Percentiles rank a stretch among this genome's conserved stretches.
Conservation (phyloP, 2,113 vertebrate species). For the Gallinago paraguaiae region DNA sequence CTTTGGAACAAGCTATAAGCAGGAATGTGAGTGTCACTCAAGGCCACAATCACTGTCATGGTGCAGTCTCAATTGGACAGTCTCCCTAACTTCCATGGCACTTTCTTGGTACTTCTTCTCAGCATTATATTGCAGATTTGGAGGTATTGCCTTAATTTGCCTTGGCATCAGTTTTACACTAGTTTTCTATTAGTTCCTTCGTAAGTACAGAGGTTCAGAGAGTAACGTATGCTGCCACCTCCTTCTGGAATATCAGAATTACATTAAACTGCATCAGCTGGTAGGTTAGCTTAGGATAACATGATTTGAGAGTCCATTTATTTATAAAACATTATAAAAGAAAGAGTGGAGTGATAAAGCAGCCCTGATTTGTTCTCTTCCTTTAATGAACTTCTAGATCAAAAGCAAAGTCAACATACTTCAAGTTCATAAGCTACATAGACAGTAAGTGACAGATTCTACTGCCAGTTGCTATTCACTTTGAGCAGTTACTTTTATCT, state of each 20-base stretch:
- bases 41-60: neutral
- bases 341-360: constrained; percentile 32
- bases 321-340: constrained; percentile 60
- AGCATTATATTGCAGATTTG: neutral
- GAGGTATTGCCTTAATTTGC: neutral
- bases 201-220: neutral
- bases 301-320: constrained; percentile 32
- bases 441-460: constrained; percentile 19
- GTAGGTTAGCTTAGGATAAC: neutral
- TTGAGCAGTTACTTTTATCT: constrained; percentile 52
- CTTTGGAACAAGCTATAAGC: neutral
- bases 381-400: constrained; percentile 59
- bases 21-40: neutral
- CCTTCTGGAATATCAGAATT: neutral
- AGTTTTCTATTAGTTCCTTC: neutral
- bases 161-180: neutral
- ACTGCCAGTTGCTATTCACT: constrained; percentile 16
- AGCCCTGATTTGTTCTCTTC: constrained; percentile 44
- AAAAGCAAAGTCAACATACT: constrained; percentile 18
- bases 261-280: neutral
- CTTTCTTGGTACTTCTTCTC: neutral
- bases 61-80: neutral
- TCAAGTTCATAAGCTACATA: neutral
- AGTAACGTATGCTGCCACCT: neutral
- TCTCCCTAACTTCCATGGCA: neutral